These are phyloP conservation scores for Theonella swinhoei DNA, from an alignment of 37 sponge, comb jelly and placozoan genomes.

Conservation along the genomic window DNA sequence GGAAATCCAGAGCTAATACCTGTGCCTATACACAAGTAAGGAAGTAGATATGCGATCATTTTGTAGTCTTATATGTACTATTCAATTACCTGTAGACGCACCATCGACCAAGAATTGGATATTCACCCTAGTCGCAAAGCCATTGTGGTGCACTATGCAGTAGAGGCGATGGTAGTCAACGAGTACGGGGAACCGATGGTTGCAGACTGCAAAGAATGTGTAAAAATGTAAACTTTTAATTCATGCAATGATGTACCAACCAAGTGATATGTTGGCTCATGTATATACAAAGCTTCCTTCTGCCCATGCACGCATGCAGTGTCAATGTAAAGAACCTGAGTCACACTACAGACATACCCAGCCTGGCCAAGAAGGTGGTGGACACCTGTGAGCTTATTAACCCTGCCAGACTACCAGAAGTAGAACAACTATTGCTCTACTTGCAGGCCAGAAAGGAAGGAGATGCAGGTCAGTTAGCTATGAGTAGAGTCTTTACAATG, in stretches of 20 bases:
- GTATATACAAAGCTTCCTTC: background rate
- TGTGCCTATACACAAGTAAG: slow-evolving; percentile 21
- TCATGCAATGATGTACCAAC: background rate
- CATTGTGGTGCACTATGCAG: slow-evolving; percentile 83
- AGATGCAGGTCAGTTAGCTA: background rate
- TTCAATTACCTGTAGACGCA: slow-evolving; percentile 40
- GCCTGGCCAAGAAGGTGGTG: slow-evolving; percentile 74
- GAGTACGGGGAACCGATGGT: slow-evolving; percentile 86
- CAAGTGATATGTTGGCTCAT: background rate
- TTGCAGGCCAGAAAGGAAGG: slow-evolving; percentile 58
- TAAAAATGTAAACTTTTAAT: slow-evolving; percentile 66
- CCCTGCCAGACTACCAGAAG: slow-evolving; percentile 77
- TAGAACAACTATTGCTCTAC: slow-evolving; percentile 90
- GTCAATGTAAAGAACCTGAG: slow-evolving; percentile 69
- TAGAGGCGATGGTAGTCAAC: slow-evolving; percentile 79
- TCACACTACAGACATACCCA: slow-evolving; percentile 48
- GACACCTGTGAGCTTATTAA: slow-evolving; percentile 70
- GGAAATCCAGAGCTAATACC: too few species aligned
- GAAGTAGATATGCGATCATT: slow-evolving; percentile 10
- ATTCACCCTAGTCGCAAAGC: slow-evolving; percentile 90
- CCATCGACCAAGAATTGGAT: slow-evolving; percentile 79
- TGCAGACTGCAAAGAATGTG: slow-evolving; percentile 80
- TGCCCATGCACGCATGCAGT: slow-evolving; percentile 13
- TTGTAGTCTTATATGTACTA: background rate
- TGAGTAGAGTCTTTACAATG: background rate